Evolutionary conservation across 2,797 vertebrate genomes (phyloP).

Genomic region (Spea hammondii): DNA sequence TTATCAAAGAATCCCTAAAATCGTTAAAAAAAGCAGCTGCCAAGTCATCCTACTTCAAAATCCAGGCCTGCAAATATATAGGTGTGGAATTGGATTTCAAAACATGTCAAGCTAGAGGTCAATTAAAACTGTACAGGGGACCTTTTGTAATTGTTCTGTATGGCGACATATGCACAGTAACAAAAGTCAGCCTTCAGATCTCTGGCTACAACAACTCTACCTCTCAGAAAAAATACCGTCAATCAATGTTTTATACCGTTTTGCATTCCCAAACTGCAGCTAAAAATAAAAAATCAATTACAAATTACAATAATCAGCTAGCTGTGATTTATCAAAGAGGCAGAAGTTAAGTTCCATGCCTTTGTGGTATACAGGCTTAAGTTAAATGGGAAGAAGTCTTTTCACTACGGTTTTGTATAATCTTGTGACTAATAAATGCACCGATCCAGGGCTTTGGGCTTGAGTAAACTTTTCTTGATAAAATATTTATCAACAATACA

Average conservation of each 20-base stretch:
- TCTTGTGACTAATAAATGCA: too few species aligned
- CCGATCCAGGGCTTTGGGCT: background rate
- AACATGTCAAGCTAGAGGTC: background rate
- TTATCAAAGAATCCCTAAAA: too few species aligned
- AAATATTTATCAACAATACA: background rate
- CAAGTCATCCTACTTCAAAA: too few species aligned
- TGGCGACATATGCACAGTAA: background rate
- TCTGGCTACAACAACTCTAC: conserved; percentile 2
- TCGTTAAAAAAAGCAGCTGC: too few species aligned
- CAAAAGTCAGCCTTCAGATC: background rate
- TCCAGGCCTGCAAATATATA: too few species aligned
- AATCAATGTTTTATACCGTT: conserved; percentile 2
- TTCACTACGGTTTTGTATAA: background rate
- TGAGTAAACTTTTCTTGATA: too few species aligned
- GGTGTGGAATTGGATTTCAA: background rate
- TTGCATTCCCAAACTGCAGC: conserved; percentile 4
- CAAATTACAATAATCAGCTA: conserved; percentile 9
- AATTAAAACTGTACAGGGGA: background rate
- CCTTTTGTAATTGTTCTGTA: background rate
- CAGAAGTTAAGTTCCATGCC: background rate
- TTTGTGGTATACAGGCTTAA: background rate
- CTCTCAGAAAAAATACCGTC: conserved; percentile 6
- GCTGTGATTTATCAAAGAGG: conserved; percentile 6
- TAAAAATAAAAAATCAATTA: conserved; percentile 16
- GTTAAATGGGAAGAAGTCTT: background rate